A percentile compares a stretch with the other conserved stretches of the same genome.
phyloP scores from a whole-genome alignment of 1,140 invertebrate genomes.

The Macrosteles quadrilineatus region DNA sequence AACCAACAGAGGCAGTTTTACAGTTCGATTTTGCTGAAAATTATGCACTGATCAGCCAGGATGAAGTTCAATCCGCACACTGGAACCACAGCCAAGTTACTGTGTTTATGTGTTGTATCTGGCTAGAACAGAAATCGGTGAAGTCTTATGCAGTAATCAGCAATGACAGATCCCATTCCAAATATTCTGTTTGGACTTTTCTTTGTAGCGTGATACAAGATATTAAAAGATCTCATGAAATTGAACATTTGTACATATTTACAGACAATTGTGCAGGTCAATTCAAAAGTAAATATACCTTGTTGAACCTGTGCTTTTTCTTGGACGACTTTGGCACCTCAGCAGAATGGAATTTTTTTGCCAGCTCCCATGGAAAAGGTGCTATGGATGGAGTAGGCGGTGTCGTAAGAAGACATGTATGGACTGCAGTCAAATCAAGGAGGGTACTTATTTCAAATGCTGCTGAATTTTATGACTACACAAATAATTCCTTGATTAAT shows the following conservation, averaged over 20 bases:
- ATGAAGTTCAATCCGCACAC: slow-evolving; percentile 6
- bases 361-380: slow-evolving; percentile 46
- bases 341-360: slow-evolving; percentile 45
- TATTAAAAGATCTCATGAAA: not conserved
- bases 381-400: slow-evolving; percentile 45
- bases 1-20: not conserved
- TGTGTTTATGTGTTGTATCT: not conserved
- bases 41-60: not conserved
- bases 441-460: not conserved
- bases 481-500: not conserved
- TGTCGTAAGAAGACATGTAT: slow-evolving; percentile 15
- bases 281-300: no score
- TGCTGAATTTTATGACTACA: not conserved
- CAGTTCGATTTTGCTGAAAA: slow-evolving; percentile 7
- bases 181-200: slow-evolving; percentile 5
- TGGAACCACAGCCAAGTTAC: not conserved
- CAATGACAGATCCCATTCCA: not conserved
- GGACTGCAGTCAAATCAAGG: slow-evolving; percentile 1
- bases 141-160: not conserved
- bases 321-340: slow-evolving; percentile 37
- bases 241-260: not conserved
- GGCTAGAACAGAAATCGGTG: not conserved
- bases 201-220: not conserved
- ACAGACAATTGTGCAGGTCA: not conserved
- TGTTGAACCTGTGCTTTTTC: slow-evolving; percentile 34